Percentiles rank a stretch among this genome's conserved stretches.
Evolutionary conservation across 1,140 invertebrate species (phyloP).

Genomic region (Acyrthosiphon pisum): DNA sequence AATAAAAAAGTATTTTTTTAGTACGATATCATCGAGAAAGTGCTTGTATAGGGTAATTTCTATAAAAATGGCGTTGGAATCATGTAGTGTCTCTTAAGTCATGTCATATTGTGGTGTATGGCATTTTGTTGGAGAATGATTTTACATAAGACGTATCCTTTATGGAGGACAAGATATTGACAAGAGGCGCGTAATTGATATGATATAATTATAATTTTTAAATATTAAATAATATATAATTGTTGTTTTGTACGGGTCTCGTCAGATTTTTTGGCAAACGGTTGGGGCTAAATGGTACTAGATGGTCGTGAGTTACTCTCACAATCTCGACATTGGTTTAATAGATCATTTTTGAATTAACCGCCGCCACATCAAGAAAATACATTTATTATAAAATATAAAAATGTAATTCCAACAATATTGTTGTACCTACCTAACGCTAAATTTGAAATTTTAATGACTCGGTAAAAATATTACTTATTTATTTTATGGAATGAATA

Average conservation of each 20-base stretch:
- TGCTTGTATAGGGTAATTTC: background rate
- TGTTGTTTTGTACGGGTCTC: background rate
- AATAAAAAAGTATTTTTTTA: background rate
- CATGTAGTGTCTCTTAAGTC: background rate
- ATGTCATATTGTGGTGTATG: background rate
- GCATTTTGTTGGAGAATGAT: background rate
- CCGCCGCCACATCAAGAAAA: no score
- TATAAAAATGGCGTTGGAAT: background rate
- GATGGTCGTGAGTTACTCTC: background rate
- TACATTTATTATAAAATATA: background rate
- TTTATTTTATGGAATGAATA: background rate
- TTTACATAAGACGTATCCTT: background rate
- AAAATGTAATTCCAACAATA: background rate
- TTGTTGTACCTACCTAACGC: background rate
- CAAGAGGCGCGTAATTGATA: background rate
- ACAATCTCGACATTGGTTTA: background rate
- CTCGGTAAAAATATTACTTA: background rate
- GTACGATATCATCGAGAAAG: background rate
- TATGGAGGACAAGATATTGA: background rate
- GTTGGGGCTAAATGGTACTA: background rate
- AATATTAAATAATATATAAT: background rate
- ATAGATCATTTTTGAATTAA: background rate
- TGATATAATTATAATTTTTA: background rate
- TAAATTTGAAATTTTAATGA: background rate
- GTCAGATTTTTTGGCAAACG: background rate